Base-by-base conservation (phyloP, 2,113 vertebrate genomes). In the Danionella cerebrum region DNA sequence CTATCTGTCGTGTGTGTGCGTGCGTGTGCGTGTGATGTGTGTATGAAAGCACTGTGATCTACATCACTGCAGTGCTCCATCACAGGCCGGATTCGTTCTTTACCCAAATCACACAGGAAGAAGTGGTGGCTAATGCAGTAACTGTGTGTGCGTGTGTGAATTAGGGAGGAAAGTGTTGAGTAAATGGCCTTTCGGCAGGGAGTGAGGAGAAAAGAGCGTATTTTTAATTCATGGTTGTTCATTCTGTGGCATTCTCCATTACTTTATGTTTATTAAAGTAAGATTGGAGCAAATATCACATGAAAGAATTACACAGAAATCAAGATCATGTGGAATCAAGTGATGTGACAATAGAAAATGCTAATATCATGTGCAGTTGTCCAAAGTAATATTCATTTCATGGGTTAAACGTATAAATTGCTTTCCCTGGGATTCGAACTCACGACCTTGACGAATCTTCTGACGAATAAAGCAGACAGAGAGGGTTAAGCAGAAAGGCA, bases 61-160 rank as follows among this genome's bases (percentile, higher is more conserved):
- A 60, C 57, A 60, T 60, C 57, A 60, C 16, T 31, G 57, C 39
- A 21, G 25, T 5, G 16, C 57, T 60, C 39, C 45, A 45, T 60
- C 57, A 44, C 16, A 44, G 57, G 24, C 57, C 38, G 39, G 39
- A 60, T 45, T 60, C 45, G 57, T 60, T 60, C 42, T 59, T 60
- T 53, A 45, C 57, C 57, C 57, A 60, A 38, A 60, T 44, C 57
- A 45, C 39, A 42, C 42, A 39, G 57, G 45, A 45, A 39, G 21
- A 60, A 60, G 57, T 44, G 25, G 38, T 60, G 38, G 39, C 39
- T 60, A 60, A 44, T 53, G 64, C 38, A 42, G 53, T 65, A 52
- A 52, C 33, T 25, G 63, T 27, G 33, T 39, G 19, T 39, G 47
- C 38, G 63, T 65, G 41, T 65, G n/a, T 52, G 33, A 33, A 35